Base-by-base conservation (phyloP, 2,797 vertebrate species). In the Sebastes nivosus region DNA sequence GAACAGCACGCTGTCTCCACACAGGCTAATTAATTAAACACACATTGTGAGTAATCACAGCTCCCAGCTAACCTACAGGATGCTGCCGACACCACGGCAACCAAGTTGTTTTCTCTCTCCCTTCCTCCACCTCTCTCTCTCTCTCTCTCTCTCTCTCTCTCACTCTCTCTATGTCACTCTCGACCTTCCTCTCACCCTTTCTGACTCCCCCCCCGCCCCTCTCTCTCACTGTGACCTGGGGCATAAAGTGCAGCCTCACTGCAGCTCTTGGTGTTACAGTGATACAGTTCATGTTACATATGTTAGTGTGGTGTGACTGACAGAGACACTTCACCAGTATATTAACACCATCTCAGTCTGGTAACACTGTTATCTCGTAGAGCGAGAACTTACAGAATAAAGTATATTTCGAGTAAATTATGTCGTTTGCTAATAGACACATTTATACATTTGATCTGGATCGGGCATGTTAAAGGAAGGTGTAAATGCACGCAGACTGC, bases 11-110 rank as follows among this genome's bases (percentile, higher is more conserved):
- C 72, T 25, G 68, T 69, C 90, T 92, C 89, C 81, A 86, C 90
- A 88, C 83, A 63, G 87, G 87, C 91, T 94, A 95, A 96, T 95
- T 95, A 95, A 94, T 92, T 92, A 92, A 94, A 92, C 91, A 89
- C 90, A 92, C 90, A 92, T 93, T 83, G 90, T 84, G 83, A 90
- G 88, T 90, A 92, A 94, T 95, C 93, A 93, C 91, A 93, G 91
- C 88, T 93, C 83, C 82, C 71, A 80, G 90, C 83, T 63, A 80
- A 87, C 79, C 89, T 74, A 87, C 92, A 93, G 88, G 91, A 94
- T 93, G 90, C 94, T 93, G 90, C 91, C 76, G 82, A 92, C 90
- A 85, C 94, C 90, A 87, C 75, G 85, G 93, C 92, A 95, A 94
- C 92, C 88, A 46, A 69, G 77, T 76, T 83, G 87, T 93, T 93